Percentiles rank a stretch among this genome's conserved stretches.
These are phyloP conservation scores for Lamellibrachia columna DNA, from an alignment of 2,888 invertebrate species.

Conservation along the genomic window DNA sequence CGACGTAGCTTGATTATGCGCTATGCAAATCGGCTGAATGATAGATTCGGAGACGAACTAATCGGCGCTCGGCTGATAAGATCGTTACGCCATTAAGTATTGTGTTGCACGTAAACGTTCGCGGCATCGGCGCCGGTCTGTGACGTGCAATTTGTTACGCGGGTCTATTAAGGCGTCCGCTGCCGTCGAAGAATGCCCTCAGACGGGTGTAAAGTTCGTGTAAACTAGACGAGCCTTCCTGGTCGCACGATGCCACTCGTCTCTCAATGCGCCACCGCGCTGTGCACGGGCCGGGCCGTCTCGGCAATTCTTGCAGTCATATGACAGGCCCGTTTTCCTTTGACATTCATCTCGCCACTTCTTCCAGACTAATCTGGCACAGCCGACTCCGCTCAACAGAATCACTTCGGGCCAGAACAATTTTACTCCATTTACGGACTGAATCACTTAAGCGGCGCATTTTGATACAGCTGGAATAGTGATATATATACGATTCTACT, in stretches of 20 bases:
- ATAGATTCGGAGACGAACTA: slow-evolving; percentile 4
- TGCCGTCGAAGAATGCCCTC: background rate
- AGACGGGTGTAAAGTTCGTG: background rate
- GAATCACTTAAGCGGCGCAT: too few species aligned
- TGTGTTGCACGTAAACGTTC: background rate
- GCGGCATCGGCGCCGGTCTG: background rate
- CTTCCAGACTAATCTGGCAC: too few species aligned
- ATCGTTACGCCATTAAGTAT: background rate
- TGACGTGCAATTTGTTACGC: background rate
- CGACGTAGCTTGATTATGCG: background rate
- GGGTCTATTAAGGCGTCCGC: background rate
- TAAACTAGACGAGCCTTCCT: background rate
- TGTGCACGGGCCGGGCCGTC: background rate
- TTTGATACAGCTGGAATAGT: too few species aligned
- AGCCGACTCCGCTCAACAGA: too few species aligned
- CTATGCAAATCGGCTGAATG: slow-evolving; percentile 6
- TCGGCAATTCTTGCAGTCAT: background rate
- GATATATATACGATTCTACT: too few species aligned
- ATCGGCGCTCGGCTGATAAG: background rate
- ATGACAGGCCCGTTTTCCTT: too few species aligned
- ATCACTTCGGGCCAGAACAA: too few species aligned
- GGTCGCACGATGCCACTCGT: background rate
- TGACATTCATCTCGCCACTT: too few species aligned
- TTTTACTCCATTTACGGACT: too few species aligned
- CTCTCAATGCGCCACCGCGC: background rate